phyloP scores from a whole-genome alignment of 1,140 invertebrate species.

The Drosophila sp. region DNA sequence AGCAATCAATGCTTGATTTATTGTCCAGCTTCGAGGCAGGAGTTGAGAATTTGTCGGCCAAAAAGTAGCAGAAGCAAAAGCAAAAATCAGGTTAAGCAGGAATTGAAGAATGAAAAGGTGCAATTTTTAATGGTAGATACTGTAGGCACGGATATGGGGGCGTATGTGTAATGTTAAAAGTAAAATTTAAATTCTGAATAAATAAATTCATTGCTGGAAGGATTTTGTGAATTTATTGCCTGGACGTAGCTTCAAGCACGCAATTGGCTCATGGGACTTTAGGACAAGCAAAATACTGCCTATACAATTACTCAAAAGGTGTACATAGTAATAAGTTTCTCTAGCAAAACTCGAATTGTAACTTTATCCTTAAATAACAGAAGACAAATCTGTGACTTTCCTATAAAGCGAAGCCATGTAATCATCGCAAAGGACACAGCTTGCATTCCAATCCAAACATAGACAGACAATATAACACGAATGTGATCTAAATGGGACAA shows the following conservation, averaged over 20 bases:
- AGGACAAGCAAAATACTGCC: not conserved
- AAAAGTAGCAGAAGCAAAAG: constrained; percentile 1
- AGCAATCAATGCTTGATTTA: constrained; percentile 60
- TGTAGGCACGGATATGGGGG: not conserved
- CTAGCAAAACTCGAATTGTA: too few species aligned
- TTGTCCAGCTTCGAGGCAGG: constrained; percentile 37
- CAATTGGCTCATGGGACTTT: not conserved
- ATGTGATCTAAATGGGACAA: too few species aligned
- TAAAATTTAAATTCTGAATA: constrained; percentile 1
- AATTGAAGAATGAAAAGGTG: constrained; percentile 23
- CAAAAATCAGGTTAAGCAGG: constrained; percentile 11
- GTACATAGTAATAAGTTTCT: too few species aligned
- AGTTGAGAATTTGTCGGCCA: constrained; percentile 33
- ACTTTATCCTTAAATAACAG: too few species aligned
- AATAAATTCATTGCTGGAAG: not conserved
- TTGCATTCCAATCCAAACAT: too few species aligned
- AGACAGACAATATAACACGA: too few species aligned
- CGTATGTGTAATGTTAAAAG: constrained; percentile 1
- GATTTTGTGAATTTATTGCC: constrained; percentile 7
- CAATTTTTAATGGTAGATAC: not conserved
- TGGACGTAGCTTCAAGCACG: not conserved
- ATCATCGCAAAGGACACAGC: too few species aligned
- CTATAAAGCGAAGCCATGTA: too few species aligned
- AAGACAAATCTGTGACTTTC: too few species aligned
- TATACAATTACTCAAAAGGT: not conserved